Base-by-base conservation (phyloP, 2,888 invertebrate genomes). In the Luffia ferchaultella region DNA sequence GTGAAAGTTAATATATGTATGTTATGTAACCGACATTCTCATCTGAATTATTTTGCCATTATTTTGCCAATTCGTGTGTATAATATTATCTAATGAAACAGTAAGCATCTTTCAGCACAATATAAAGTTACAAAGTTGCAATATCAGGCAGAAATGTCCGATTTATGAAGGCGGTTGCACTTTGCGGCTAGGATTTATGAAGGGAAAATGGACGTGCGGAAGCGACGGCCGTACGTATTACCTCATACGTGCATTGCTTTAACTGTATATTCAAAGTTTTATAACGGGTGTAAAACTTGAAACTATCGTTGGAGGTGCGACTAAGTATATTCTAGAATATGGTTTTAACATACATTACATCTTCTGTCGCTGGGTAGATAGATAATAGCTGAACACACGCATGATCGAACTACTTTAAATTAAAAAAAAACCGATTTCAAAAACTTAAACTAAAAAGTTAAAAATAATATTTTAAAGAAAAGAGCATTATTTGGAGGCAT, bases 121-220 rank as follows among this genome's bases (percentile, higher is more conserved):
- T 30, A 30, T 30, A 30, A 30, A 30, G 12, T 12, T 30, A 30
- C 30, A 30, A 30, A 12, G 30, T 30, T 30, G 30, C 30, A 30
- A 30, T 30, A 30, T 30, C 3, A 30, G 30, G 5, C 30, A 30
- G 20, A 43, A 16, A 43, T 19, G 17, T 16, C 20, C 20, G 49
- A 49, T 49, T 49, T 49, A 43, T 43, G 49, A 49, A 43, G 49
- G 49, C 49, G 43, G 49, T 42, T 49, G 49, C 49, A 49, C 42
- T 43, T 49, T 20, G 43, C 20, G 49, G 43, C 49, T 18, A 20
- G 43, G 49, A 49, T 49, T 49, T 49, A 49, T 49, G 17, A 43
- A 16, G 42, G 42, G 42, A 17, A 48, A 48, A 42, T 42, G 41
- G 43, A 42, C n/a, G 43, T 42, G n/a, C 30, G 30, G 30, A 12